phyloP scores from a whole-genome alignment of 2,888 invertebrate species.

The Muschampia staudingeri region DNA sequence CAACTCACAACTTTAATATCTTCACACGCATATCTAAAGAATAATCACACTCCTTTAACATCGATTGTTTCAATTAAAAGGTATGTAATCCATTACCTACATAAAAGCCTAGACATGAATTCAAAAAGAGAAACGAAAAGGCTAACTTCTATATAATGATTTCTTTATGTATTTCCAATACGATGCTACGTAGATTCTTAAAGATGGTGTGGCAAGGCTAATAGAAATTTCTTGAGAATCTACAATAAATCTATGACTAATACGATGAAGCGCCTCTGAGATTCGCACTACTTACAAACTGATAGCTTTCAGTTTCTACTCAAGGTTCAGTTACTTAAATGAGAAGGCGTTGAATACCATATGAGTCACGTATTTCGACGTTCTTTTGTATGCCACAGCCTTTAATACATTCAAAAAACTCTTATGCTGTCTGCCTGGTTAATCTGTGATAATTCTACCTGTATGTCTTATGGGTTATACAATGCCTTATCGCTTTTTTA shows the following conservation, averaged over 20 bases:
- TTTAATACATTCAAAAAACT: background rate
- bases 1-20: too few species aligned
- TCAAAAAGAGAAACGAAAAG: too few species aligned
- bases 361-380: constrained; percentile 66
- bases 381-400: constrained; percentile 35
- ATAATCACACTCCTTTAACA: too few species aligned
- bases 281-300: constrained; percentile 53
- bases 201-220: too few species aligned
- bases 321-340: constrained; percentile 67
- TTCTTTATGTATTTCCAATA: too few species aligned
- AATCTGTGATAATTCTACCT: background rate
- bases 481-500: background rate
- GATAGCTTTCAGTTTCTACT: constrained; percentile 58
- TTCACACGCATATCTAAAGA: background rate
- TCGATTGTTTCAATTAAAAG: too few species aligned
- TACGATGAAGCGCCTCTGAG: constrained; percentile 35
- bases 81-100: too few species aligned
- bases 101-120: background rate
- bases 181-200: too few species aligned
- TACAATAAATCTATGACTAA: constrained; percentile 44
- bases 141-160: too few species aligned
- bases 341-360: constrained; percentile 63
- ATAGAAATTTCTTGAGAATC: constrained; percentile 35
- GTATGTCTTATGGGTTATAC: background rate
- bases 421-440: background rate